Evolutionary conservation across 2,113 vertebrate genomes (phyloP).

Genomic region (Rhodinocichla rosea): DNA sequence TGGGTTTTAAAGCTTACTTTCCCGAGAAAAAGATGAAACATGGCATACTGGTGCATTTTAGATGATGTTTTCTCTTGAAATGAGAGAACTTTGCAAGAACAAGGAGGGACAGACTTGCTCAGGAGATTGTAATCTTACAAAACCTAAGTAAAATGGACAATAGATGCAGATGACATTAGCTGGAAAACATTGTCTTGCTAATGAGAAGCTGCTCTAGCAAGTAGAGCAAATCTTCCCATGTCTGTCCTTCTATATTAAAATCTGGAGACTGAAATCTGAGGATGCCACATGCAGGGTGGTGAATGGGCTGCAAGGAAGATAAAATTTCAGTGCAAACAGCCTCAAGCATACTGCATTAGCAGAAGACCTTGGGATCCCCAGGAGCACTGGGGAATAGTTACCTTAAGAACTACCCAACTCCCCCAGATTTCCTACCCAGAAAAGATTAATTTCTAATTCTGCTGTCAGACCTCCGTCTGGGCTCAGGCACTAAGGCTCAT

Average conservation of each 20-base stretch:
- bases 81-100: neutral
- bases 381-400: neutral
- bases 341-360: rapidly evolving
- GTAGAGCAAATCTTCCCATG: neutral
- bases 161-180: neutral
- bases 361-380: neutral
- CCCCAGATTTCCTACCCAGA: neutral
- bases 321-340: neutral
- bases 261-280: neutral
- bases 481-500: neutral
- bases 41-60: neutral
- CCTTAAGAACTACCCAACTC: neutral
- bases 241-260: neutral
- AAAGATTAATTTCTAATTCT: neutral
- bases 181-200: neutral
- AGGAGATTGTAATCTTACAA: neutral
- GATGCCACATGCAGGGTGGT: neutral
- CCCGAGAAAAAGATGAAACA: neutral
- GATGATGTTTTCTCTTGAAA: neutral
- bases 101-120: neutral
- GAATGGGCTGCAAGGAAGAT: neutral
- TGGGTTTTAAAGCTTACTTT: neutral
- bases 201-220: neutral
- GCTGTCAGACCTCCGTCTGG: neutral
- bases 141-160: neutral